Conservation (phyloP, 2,113 vertebrate species). For the Indicator indicator region DNA sequence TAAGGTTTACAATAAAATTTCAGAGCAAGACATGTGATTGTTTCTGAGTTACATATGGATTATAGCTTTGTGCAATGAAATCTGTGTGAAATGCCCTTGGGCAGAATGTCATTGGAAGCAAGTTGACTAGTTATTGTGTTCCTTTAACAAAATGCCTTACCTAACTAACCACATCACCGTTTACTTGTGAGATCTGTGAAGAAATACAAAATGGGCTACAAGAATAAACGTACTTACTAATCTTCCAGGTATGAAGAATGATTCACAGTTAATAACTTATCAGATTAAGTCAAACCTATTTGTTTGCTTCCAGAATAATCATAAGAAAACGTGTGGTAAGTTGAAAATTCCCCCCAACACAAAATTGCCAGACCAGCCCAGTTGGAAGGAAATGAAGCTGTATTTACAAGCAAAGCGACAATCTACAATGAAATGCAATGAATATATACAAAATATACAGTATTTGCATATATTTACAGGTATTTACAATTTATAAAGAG, state of each 20-base stretch:
- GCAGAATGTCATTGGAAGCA: slow-evolving; percentile 71
- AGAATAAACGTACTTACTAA: slow-evolving; percentile 10
- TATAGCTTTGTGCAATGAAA: slow-evolving; percentile 74
- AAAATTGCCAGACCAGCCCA: too few relatives aligned
- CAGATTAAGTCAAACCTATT: background rate
- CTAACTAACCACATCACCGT: slow-evolving; percentile 35
- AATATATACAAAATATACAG: too few relatives aligned
- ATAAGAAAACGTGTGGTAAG: background rate
- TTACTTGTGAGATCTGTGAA: background rate
- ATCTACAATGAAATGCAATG: too few relatives aligned
- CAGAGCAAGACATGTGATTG: slow-evolving; percentile 34
- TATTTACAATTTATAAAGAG: too few relatives aligned
- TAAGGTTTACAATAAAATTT: slow-evolving; percentile 48
- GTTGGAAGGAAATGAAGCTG: too few relatives aligned
- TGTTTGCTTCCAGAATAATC: slow-evolving; percentile 2
- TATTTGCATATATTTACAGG: too few relatives aligned
- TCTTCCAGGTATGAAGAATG: background rate
- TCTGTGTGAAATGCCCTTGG: slow-evolving; percentile 70
- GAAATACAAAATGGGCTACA: background rate
- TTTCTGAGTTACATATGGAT: slow-evolving; percentile 67
- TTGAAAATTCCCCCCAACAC: too few relatives aligned
- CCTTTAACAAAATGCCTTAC: slow-evolving; percentile 68
- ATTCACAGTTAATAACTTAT: slow-evolving; percentile 4
- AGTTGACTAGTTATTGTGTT: slow-evolving; percentile 40
- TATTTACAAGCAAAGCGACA: too few relatives aligned